phyloP scores from a whole-genome alignment of 2,888 invertebrate genomes.

The Hirudinaria manillensis region DNA sequence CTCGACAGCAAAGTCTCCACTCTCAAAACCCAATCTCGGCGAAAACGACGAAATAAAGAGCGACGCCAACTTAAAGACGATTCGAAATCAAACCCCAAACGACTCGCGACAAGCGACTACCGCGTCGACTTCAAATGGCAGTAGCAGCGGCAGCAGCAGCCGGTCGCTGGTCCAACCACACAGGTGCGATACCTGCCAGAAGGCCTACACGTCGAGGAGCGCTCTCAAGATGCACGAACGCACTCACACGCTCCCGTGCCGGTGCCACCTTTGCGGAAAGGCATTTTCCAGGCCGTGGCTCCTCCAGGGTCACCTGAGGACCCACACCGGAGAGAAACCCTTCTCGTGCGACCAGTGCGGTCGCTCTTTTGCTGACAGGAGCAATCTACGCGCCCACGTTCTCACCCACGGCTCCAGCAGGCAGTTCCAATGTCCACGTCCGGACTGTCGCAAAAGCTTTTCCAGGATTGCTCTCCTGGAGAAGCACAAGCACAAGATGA shows the following conservation, averaged over 20 bases:
- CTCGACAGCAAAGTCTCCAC: not conserved
- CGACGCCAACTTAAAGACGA: not conserved
- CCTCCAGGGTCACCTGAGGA: slow-evolving; percentile 90
- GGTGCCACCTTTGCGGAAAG: slow-evolving; percentile 90
- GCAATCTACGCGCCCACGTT: slow-evolving; percentile 88
- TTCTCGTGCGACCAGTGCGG: slow-evolving; percentile 91
- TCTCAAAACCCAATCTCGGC: no score
- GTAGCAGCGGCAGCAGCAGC: not conserved
- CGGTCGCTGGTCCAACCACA: not conserved
- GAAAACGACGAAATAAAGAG: not conserved
- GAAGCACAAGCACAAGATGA: slow-evolving; percentile 85
- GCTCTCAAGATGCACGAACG: slow-evolving; percentile 97
- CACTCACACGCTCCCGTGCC: slow-evolving; percentile 93
- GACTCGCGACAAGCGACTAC: not conserved
- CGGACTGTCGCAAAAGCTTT: slow-evolving; percentile 86
- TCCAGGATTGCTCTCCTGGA: slow-evolving; percentile 88
- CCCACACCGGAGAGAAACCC: slow-evolving; percentile 95
- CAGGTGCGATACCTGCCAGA: slow-evolving; percentile 70
- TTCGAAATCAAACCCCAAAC: not conserved
- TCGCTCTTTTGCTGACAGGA: slow-evolving; percentile 90
- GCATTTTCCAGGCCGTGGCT: slow-evolving; percentile 95
- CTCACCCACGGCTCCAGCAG: slow-evolving; percentile 96
- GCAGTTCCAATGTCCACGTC: slow-evolving; percentile 81
- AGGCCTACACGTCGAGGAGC: slow-evolving; percentile 87
- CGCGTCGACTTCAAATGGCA: not conserved